Conservation (phyloP, 2,797 vertebrate species). For the Decapterus maruadsi region DNA sequence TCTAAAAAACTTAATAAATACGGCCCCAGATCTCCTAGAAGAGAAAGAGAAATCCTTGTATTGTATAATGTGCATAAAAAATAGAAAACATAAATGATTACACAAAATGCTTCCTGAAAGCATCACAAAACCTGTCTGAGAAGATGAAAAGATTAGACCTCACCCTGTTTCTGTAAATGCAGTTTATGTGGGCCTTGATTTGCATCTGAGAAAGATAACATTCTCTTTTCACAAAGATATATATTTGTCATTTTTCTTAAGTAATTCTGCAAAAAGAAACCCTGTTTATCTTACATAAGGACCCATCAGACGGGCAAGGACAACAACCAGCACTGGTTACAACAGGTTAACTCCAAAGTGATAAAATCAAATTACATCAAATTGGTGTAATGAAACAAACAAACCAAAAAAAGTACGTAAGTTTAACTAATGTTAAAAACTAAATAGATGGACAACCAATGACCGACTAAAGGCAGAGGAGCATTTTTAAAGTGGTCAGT, state of each 20-base stretch:
- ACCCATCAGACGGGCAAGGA: neutral
- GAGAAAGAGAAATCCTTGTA: neutral
- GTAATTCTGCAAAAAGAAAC: neutral
- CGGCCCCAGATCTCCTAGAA: too few species aligned
- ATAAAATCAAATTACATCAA: neutral
- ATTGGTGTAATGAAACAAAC: neutral
- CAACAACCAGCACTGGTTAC: neutral
- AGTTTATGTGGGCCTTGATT: neutral
- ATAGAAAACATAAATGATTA: neutral
- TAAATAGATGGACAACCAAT: neutral
- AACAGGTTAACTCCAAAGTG: neutral
- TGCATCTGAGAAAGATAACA: neutral
- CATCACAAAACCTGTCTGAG: neutral
- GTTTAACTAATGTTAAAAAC: neutral
- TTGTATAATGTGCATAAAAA: neutral
- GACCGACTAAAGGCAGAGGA: neutral
- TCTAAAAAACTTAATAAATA: too few species aligned
- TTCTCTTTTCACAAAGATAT: neutral
- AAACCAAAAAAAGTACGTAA: neutral
- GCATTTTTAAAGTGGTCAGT: conserved; percentile 1
- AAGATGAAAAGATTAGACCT: neutral
- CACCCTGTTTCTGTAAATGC: neutral
- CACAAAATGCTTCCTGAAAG: neutral
- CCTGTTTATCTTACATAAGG: neutral
- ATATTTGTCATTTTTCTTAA: neutral